A percentile compares a stretch with the other conserved stretches of the same genome.
phyloP scores from a whole-genome alignment of 2,888 invertebrate species.

The Gandaritis pyraliata region DNA sequence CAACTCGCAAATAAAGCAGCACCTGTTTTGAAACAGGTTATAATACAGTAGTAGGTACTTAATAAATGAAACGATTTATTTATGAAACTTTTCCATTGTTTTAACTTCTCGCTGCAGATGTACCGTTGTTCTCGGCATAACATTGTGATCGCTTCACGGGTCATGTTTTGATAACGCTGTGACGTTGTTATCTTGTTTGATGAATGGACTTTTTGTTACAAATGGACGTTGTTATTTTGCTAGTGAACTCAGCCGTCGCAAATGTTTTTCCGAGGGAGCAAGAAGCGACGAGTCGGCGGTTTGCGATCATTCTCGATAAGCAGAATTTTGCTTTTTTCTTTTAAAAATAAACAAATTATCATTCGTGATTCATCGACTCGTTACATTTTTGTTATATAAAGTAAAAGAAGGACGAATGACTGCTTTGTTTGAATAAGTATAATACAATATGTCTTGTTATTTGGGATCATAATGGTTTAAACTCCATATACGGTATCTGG shows the following conservation, averaged over 20 bases:
- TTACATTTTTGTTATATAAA: not conserved
- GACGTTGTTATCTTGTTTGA: conserved; percentile 81
- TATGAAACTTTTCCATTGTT: conserved; percentile 71
- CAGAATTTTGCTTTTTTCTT: conserved; percentile 37
- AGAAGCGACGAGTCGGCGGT: conserved; percentile 48
- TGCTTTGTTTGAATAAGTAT: not conserved
- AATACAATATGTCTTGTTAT: not conserved
- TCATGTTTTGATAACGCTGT: conserved; percentile 80
- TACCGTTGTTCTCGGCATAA: conserved; percentile 65
- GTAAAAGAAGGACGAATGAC: not conserved
- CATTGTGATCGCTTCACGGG: conserved; percentile 78
- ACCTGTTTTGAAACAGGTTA: conserved; percentile 49
- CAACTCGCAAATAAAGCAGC: conserved; percentile 36
- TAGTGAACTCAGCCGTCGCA: conserved; percentile 64
- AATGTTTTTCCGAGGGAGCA: conserved; percentile 59
- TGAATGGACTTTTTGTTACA: conserved; percentile 81
- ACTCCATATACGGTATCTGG: too few relatives aligned
- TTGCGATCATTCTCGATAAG: conserved; percentile 40
- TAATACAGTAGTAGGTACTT: conserved; percentile 47
- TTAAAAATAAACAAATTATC: conserved; percentile 35
- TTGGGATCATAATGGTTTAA: not conserved
- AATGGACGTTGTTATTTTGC: conserved; percentile 78
- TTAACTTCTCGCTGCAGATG: conserved; percentile 67
- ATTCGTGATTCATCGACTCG: conserved; percentile 23
- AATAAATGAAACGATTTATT: conserved; percentile 71